These are phyloP conservation scores for Endomychus coccineus DNA, from an alignment of 2,888 invertebrate species.

Conservation along the genomic window DNA sequence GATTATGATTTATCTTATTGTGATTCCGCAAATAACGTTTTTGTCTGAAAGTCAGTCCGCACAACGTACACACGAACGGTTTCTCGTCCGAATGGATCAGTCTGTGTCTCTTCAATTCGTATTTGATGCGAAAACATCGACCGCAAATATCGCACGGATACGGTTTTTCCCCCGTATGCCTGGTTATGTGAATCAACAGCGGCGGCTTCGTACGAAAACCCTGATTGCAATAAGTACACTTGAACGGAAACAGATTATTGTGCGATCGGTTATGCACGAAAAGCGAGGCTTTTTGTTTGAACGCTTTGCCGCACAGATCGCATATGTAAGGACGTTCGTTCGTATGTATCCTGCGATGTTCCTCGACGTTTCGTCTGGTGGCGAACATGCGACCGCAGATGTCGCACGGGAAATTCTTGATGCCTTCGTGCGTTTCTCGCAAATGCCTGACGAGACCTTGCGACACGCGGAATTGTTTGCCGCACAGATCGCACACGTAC, in stretches of 20 bases:
- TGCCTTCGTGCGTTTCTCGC: slow-evolving; percentile 55
- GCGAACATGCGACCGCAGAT: slow-evolving; percentile 53
- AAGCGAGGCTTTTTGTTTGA: slow-evolving; percentile 58
- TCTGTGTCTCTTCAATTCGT: slow-evolving; percentile 52
- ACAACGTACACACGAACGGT: slow-evolving; percentile 44
- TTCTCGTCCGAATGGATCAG: slow-evolving; percentile 48
- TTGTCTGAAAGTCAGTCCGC: slow-evolving; percentile 45
- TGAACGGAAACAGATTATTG: slow-evolving; percentile 48
- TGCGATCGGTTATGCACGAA: slow-evolving; percentile 57
- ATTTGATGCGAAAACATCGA: slow-evolving; percentile 51
- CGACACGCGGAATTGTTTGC: slow-evolving; percentile 59
- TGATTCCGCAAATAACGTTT: slow-evolving; percentile 50
- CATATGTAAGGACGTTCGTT: slow-evolving; percentile 54
- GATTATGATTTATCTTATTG: slow-evolving; percentile 42
- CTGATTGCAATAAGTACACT: slow-evolving; percentile 54
- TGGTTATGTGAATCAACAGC: slow-evolving; percentile 50
- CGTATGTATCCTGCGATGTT: slow-evolving; percentile 54
- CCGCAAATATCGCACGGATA: slow-evolving; percentile 53
- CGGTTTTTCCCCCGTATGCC: slow-evolving; percentile 57
- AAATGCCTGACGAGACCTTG: slow-evolving; percentile 56
- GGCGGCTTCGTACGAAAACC: slow-evolving; percentile 53
- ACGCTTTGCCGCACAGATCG: slow-evolving; percentile 54
- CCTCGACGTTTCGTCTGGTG: slow-evolving; percentile 53
- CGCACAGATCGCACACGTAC: slow-evolving; percentile 59
- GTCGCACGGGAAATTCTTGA: slow-evolving; percentile 53